Base-by-base conservation (phyloP, 2,888 invertebrate species). In the Drosophila barbarae region DNA sequence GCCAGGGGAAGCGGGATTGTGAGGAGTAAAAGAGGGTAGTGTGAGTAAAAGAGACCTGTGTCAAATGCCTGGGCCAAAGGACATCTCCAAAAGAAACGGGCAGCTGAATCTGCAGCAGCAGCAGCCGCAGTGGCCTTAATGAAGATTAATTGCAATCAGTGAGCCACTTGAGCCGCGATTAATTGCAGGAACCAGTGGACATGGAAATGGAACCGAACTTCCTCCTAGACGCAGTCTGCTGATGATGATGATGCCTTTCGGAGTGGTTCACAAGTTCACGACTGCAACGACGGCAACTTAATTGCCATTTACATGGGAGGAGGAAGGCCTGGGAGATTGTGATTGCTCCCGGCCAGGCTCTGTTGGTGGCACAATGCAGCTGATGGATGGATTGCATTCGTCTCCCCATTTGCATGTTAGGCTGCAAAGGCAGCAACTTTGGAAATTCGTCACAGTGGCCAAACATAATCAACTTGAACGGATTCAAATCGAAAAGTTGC, bases 81-180 rank as follows among this genome's bases (percentile, higher is more conserved):
- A 84, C 77, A 82, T 61, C 39, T 47, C 56, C 42, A 9, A 9
- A 39, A 30, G 52, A 52, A 66, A 42, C 30, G 38, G 51, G 18
- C 49, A 61, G 15, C 38, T 38, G 26, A 41, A 63, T 13, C 26
- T 18, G 64, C 32, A 34, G 47, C 38, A 23, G 23, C 23, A 21
- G 15, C 39, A 30, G 46, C 38, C 15, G 21, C 41, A 32, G 28
- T 32, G 65, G 65, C 71, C 81, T 84, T 88, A 88, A 88, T 89
- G 88, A 88, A 88, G 88, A 88, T 89, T 89, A 88, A 88, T 88
- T 88, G 89, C 88, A 87, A 86, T 87, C 86, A 81, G 87, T 84
- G 83, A 81, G 79, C 86, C 77, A 77, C 76, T 84, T 86, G 86
- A 87, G 86, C 79, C 72, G 76, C 87, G 84, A 86, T 86, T 86